phyloP scores from a whole-genome alignment of 2,113 vertebrate genomes.

The Aegotheles bennettii region DNA sequence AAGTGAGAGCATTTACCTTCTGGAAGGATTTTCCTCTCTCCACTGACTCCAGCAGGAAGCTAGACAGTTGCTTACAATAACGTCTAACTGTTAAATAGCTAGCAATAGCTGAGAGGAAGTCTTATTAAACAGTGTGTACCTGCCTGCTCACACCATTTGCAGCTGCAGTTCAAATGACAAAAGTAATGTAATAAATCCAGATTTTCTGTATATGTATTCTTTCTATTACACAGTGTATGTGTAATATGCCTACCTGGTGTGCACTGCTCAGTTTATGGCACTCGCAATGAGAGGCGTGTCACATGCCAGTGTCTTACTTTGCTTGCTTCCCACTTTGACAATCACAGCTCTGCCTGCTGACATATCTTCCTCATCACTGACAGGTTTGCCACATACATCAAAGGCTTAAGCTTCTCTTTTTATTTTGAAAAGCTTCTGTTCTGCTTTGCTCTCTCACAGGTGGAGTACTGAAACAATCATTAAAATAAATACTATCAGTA shows the following conservation, averaged over 20 bases:
- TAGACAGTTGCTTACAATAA: neutral
- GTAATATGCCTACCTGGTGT: neutral
- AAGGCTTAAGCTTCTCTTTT: slow-evolving; percentile 10
- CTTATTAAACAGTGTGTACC: neutral
- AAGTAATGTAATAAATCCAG: neutral
- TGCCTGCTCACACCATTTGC: neutral
- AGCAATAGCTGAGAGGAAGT: neutral
- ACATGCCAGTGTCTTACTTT: neutral
- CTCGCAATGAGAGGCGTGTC: neutral
- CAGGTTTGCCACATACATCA: slow-evolving; percentile 30
- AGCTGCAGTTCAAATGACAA: neutral
- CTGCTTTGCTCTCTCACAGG: neutral
- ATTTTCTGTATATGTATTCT: neutral
- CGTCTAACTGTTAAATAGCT: neutral
- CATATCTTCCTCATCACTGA: neutral
- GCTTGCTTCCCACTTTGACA: slow-evolving; percentile 23
- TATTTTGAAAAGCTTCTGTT: slow-evolving; percentile 54
- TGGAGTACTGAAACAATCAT: slow-evolving; percentile 6
- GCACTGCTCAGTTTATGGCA: neutral
- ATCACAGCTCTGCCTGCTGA: neutral
- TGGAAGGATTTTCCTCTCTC: neutral
- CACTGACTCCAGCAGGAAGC: neutral
- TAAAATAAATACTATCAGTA: slow-evolving; percentile 41
- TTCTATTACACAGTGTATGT: neutral
- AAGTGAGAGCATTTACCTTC: neutral